Base-by-base conservation (phyloP, 2,113 vertebrate genomes). In the Hippocampus abdominalis region DNA sequence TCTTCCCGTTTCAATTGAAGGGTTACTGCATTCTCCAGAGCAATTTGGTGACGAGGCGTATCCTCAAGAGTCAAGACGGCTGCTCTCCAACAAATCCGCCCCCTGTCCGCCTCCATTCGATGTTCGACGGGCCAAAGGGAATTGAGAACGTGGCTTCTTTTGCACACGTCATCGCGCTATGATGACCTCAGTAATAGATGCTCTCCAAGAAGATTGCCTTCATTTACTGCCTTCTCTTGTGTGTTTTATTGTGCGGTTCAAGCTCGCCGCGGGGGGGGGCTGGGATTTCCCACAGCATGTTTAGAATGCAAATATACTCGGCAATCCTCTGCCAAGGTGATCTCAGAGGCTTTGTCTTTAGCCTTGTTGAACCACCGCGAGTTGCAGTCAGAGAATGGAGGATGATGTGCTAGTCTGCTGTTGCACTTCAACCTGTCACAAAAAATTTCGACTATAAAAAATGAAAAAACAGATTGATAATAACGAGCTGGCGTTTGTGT, bases 381-480 rank as follows among this genome's bases (percentile, higher is more conserved):
- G 79, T 73, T 64, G 64, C 56, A 61, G 78, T 40, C 56, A 51
- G 63, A 74, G 74, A 40, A 81, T 69, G 69, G 70, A 74, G 82
- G 76, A 70, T 72, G 82, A 77, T 78, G 82, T 75, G 84, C 64
- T 71, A 78, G 76, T 82, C 65, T 75, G 78, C 69, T 82, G 75
- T 53, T 79, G 69, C 56, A 51, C 72, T 76, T 79, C 71, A 61
- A 72, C 74, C 80, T 77, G 82, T 86, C 84, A 83, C 71, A 86
- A n/a, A n/a, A n/a, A n/a, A n/a, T n/a, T n/a, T n/a, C n/a, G 75
- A 79, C 79, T 81, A 85, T 85, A 7, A 36, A 36, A 36, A 87
- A n/a, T n/a, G n/a, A n/a, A 86, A 87, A 86, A 87, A 83, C 64
- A 29, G 46, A 72, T 65, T 71, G 70, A 80, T 82, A 85, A 84